Evolutionary conservation across 2,113 vertebrate genomes (phyloP).

Genomic region (Eidolon helvum): DNA sequence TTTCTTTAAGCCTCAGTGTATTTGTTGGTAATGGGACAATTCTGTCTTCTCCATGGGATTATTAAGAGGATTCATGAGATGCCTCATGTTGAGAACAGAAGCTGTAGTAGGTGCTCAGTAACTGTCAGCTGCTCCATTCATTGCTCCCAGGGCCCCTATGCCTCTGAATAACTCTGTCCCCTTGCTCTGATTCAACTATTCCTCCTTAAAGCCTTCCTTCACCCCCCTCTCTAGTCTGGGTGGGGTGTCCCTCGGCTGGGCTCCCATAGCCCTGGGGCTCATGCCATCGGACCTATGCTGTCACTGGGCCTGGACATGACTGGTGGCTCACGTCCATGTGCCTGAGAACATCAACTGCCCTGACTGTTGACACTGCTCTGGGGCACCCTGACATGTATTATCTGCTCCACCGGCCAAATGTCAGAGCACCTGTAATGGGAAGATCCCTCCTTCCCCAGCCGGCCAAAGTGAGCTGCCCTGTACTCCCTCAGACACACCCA

Average conservation of each 20-base stretch:
- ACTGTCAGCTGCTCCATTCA: too few species aligned
- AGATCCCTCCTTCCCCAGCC: neutral
- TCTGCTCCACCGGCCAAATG: neutral
- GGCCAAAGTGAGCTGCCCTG: neutral
- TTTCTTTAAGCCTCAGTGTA: neutral
- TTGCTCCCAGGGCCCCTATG: neutral
- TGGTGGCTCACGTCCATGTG: rapidly evolving
- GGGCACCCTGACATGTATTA: neutral
- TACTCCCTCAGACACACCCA: rapidly evolving
- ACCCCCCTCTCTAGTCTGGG: neutral
- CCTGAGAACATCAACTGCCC: neutral
- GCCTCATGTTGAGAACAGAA: neutral
- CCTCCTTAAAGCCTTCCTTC: neutral
- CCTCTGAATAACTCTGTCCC: neutral
- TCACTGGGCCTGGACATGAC: too few species aligned
- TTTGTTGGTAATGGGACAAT: neutral
- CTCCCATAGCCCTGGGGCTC: neutral
- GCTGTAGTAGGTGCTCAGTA: neutral
- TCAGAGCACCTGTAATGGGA: neutral
- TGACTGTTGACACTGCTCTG: neutral
- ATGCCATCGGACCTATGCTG: neutral
- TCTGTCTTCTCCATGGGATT: neutral
- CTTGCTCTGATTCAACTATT: neutral
- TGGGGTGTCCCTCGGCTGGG: neutral
- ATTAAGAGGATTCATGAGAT: neutral